Conservation (phyloP, 2,888 invertebrate species). For the Cephus nigrinus region DNA sequence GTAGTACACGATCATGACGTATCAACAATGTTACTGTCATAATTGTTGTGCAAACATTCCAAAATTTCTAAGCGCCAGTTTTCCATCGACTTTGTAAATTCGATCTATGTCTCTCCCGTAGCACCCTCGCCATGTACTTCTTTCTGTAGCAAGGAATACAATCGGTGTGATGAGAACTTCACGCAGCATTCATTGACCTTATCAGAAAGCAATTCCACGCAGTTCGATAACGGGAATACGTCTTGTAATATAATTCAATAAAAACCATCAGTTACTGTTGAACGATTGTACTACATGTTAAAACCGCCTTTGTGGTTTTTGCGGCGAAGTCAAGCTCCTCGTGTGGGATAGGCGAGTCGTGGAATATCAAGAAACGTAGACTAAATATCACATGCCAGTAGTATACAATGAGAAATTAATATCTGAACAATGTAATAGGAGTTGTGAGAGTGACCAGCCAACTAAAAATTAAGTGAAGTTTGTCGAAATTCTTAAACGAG, state of each 20-base stretch:
- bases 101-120: background rate
- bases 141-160: conserved; percentile 8
- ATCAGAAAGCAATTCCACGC: background rate
- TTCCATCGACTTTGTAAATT: background rate
- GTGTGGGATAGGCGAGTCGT: background rate
- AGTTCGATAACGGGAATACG: background rate
- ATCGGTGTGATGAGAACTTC: conserved; percentile 6
- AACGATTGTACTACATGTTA: background rate
- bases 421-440: background rate
- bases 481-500: background rate
- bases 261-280: background rate
- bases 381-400: background rate
- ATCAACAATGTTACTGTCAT: background rate
- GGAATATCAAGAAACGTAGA: background rate
- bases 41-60: conserved; percentile 24
- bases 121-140: conserved; percentile 20
- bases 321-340: background rate
- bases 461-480: background rate
- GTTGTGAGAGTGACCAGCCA: background rate
- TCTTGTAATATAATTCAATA: background rate
- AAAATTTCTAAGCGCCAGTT: conserved; percentile 16
- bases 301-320: background rate
- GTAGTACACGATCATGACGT: background rate
- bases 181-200: conserved; percentile 1
- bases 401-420: background rate